Percentiles rank a stretch among this genome's conserved stretches.
Evolutionary conservation across 1,140 invertebrate species (phyloP).

Genomic region (Anastatus disparis): DNA sequence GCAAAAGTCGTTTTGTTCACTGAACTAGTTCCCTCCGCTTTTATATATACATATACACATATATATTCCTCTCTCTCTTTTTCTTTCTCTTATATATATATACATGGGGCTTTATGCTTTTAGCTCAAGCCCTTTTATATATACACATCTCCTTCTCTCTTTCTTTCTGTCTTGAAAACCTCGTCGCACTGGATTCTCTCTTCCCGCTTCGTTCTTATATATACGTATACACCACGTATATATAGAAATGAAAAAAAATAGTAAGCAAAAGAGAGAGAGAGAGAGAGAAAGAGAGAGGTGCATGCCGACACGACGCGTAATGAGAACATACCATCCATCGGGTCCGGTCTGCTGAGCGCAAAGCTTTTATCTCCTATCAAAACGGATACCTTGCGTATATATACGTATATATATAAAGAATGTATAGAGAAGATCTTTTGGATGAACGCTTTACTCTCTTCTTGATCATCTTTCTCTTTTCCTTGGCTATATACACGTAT

Average conservation of each 20-base stretch:
- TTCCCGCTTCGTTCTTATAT: too few species aligned
- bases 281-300: constrained; percentile 16
- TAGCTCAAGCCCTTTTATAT: too few species aligned
- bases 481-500: too few species aligned
- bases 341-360: constrained; percentile 42
- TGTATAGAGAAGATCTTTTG: too few species aligned
- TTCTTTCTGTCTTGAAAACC: constrained; percentile 2
- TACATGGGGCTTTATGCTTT: too few species aligned
- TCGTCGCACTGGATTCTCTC: constrained; percentile 1
- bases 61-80: constrained; percentile 10
- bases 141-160: neutral
- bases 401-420: too few species aligned
- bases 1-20: constrained; percentile 34
- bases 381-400: constrained; percentile 45
- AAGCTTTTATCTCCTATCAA: constrained; percentile 55
- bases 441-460: too few species aligned
- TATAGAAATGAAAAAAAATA: too few species aligned
- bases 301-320: constrained; percentile 62
- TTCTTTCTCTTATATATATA: neutral
- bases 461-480: too few species aligned
- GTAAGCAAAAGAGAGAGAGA: neutral
- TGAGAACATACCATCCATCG: constrained; percentile 56
- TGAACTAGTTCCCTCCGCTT: constrained; percentile 40
- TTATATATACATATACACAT: too few species aligned
- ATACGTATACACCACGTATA: too few species aligned